Evolutionary conservation across 2,113 vertebrate species (phyloP).

Genomic region (Phrynosoma platyrhinos): DNA sequence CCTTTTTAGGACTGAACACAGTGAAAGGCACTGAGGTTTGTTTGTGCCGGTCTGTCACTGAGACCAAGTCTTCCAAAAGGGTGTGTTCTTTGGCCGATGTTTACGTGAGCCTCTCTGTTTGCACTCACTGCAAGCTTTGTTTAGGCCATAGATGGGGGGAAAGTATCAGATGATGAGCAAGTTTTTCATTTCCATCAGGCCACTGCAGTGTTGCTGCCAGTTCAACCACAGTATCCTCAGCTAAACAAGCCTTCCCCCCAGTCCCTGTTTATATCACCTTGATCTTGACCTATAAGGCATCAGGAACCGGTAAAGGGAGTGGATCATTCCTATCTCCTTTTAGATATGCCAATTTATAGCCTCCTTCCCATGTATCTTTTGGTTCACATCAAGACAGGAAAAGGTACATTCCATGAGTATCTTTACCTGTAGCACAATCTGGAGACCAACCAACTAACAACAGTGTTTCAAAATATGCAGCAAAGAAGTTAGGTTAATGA

Average conservation of each 20-base stretch:
- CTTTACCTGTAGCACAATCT: no score
- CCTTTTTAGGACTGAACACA: conserved; percentile 20
- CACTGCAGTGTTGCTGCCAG: not conserved
- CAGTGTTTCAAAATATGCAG: not conserved
- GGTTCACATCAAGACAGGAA: not conserved
- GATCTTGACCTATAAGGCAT: not conserved
- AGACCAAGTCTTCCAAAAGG: not conserved
- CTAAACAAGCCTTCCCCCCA: conserved; percentile 3
- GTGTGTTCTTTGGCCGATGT: conserved; percentile 4
- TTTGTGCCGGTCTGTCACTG: not conserved
- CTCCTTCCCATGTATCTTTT: not conserved
- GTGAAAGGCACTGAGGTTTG: conserved; percentile 19
- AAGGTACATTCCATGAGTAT: no score
- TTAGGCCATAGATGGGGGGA: not conserved
- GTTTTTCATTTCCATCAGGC: conserved; percentile 8
- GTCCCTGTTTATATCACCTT: conserved; percentile 8
- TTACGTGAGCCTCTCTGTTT: not conserved
- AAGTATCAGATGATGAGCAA: not conserved
- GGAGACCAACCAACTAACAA: not conserved
- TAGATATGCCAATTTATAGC: not conserved
- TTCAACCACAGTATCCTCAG: conserved; percentile 22
- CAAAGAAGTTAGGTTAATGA: not conserved
- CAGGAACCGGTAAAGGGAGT: not conserved
- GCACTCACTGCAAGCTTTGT: rapidly evolving
- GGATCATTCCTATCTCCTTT: not conserved